phyloP scores from a whole-genome alignment of 2,888 invertebrate species.

The Leptinotarsa peninsularis region DNA sequence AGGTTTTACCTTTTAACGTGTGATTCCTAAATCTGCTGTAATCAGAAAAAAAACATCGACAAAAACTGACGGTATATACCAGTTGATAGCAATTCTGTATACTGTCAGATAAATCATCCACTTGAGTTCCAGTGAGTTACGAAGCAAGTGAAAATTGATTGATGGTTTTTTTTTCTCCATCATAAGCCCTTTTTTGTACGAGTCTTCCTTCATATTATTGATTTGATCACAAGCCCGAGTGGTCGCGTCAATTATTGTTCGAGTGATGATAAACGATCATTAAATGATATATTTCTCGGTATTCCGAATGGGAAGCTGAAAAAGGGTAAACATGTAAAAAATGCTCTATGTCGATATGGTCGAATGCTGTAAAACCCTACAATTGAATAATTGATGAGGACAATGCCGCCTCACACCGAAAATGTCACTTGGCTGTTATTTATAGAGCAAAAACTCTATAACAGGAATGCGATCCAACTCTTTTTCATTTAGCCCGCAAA shows the following conservation, averaged over 20 bases:
- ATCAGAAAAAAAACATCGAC: too few relatives aligned
- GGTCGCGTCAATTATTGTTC: background rate
- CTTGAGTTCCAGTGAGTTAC: background rate
- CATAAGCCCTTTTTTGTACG: background rate
- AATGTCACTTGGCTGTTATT: constrained; percentile 7
- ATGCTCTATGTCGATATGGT: background rate
- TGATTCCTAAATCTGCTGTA: too few relatives aligned
- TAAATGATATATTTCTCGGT: background rate
- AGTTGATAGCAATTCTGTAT: too few relatives aligned
- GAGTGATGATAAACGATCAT: constrained; percentile 6
- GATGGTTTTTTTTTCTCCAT: background rate
- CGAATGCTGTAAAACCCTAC: background rate
- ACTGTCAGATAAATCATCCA: too few relatives aligned
- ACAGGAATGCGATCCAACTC: background rate
- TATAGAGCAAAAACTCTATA: background rate
- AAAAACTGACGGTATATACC: too few relatives aligned
- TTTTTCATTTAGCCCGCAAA: background rate
- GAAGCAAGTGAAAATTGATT: background rate
- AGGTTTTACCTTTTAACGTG: too few relatives aligned
- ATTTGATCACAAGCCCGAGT: constrained; percentile 3
- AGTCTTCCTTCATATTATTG: background rate
- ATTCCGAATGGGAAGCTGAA: background rate
- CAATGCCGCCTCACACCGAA: constrained; percentile 5
- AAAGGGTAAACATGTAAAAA: constrained; percentile 13
- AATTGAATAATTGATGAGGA: constrained; percentile 14